Base-by-base conservation (phyloP, 1,140 invertebrate species). In the Microplitis mediator region DNA sequence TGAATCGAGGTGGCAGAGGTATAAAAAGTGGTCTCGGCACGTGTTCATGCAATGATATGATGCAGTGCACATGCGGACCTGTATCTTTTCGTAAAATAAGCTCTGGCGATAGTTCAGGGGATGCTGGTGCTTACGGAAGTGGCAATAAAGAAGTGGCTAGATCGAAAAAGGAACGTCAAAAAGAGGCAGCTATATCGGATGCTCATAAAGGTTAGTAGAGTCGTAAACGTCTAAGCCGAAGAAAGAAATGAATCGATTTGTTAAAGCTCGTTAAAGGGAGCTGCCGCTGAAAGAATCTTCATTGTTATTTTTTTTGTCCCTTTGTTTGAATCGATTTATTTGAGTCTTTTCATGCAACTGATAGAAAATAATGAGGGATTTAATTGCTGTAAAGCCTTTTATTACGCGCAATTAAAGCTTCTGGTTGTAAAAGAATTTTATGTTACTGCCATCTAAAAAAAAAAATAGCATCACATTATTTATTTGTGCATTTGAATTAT, bases 31-130 rank as follows among this genome's bases (percentile, higher is more conserved):
- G 84, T 0, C 77, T 86, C 4, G 87, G 87, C 0, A 85, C 81
- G 3, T 89, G 88, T 72, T 82, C 80, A n/a, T 90, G 89, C 75
- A 84, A 85, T 62, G 86, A 88, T 50, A 79, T 84, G 73, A 79
- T 83, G 58, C 85, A 86, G 50, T 88, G 85, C 60, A 85, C 83
- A 3, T 84, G 82, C 79, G 80, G 81, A 3, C 32, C 75, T 1
- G 64, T 75, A 31, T 68, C 72, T 11, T 77, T 79, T 61, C 74
- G 74, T 11, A 74, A 72, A 16, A 69, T 72, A 4, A 61, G 13
- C 34, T 45, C 5, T 16, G 45, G 31, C 8, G 34, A 16, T 52
- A 34, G 35, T 31, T 56, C 34, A 6, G 66, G 63, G 3, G 75
- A 71, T 3, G 39, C 4, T 16, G 60, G 9, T 2, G 14, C 16